Evolutionary conservation across 2,888 invertebrate genomes (phyloP), one percentile per base, ranked within the genome.

Genomic region (Gastrophysa polygoni): DNA sequence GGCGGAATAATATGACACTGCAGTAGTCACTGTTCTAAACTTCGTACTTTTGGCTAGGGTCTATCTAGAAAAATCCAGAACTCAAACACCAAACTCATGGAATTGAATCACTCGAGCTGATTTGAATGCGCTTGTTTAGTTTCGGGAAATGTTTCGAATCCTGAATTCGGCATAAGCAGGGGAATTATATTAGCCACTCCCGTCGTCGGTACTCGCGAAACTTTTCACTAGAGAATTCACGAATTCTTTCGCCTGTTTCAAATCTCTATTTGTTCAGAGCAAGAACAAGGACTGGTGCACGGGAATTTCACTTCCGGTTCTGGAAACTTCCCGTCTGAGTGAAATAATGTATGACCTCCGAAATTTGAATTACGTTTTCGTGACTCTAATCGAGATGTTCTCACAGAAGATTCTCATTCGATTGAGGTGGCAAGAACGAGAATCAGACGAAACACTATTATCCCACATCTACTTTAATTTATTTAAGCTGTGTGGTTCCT

Each of bases 201-300:
- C 14, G 38, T 2, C 38, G 38, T 38, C 14, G 32, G 58, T 57
- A 62, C 66, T 67, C 58, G 63, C 59, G 59, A 62, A 67, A 67
- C 63, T 67, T 67, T 63, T 57, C 61, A n/a, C 57, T 63, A 29
- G 16, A 52, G 61, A 29, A 51, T 56, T 52, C 34, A 54, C 59
- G 52, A 59, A 63, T 64, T 61, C 66, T 67, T 64, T 63, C 61
- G 59, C 61, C 57, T 59, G 29, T 56, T 59, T 49, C 52, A 46
- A 61, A 59, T 67, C 63, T 64, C 64, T 59, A 63, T 63, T 64
- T 38, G 38, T 38, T 38, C 38, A 38, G 14, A 38, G 38, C n/a
- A 38, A 10, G 38, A 38, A 47, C 52, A 32, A 11, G 11, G 20
- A 58, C 43, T 50, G 43, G 29, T 29, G 59, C 34, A 34, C 38